phyloP scores from a whole-genome alignment of 1,140 invertebrate genomes.

The Pogonomyrmex californicus region DNA sequence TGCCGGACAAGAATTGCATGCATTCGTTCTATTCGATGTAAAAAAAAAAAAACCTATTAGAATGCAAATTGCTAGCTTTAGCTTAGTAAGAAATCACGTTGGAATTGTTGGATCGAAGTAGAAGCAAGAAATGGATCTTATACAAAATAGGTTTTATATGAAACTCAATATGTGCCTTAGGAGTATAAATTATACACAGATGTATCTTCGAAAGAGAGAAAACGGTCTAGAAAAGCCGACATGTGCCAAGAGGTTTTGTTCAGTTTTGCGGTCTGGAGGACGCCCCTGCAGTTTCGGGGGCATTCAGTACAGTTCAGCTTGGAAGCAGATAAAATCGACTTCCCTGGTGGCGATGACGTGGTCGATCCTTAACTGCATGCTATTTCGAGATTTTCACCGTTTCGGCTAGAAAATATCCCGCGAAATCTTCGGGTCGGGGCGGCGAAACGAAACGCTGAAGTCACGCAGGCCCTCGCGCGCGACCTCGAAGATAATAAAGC shows the following conservation, averaged over 20 bases:
- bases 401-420: constrained; percentile 69
- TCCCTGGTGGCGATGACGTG: constrained; percentile 62
- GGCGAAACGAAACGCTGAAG: constrained; percentile 59
- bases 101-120: constrained; percentile 2
- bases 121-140: constrained; percentile 10
- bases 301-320: constrained; percentile 30
- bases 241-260: constrained; percentile 51
- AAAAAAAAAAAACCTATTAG: not conserved
- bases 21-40: not conserved
- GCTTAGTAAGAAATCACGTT: constrained; percentile 23
- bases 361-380: constrained; percentile 65
- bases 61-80: constrained; percentile 36
- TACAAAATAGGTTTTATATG: constrained; percentile 36
- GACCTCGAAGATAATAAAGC: constrained; percentile 76
- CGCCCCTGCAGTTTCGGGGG: not conserved
- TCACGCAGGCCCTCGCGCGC: constrained; percentile 69
- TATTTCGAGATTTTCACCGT: constrained; percentile 69
- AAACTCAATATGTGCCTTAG: constrained; percentile 11
- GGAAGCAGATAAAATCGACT: constrained; percentile 66
- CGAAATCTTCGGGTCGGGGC: constrained; percentile 58
- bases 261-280: constrained; percentile 18
- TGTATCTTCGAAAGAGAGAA: not conserved
- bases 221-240: constrained; percentile 9
- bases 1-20: not conserved
- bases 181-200: constrained; percentile 22